Evolutionary conservation across 2,113 vertebrate species (phyloP), one percentile per base, ranked within the genome.

Genomic region (Phocoena sinus): DNA sequence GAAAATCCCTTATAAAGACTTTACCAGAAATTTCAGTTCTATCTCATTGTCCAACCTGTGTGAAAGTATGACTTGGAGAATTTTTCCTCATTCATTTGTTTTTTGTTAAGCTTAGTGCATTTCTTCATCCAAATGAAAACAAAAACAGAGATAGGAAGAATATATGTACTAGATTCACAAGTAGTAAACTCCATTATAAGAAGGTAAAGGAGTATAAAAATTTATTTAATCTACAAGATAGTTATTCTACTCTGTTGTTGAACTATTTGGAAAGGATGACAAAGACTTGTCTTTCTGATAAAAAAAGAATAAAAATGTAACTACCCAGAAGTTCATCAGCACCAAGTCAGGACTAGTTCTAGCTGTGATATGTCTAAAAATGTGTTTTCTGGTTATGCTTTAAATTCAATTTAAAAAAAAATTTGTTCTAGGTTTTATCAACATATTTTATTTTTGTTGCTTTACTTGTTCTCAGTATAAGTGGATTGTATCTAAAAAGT

Each of bases 381-480:
- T 6, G 20, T 23, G 15, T 44, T 91, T 81, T 77, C 47, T 91
- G 3, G 4, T 77, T 68, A 47, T 47, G 47, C 20, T 85, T 90
- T 86, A 74, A 63, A 93, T 83, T 86, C 41, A 53, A 17, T 79
- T 68, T 33, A 36, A 89, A 95, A 67, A 79, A 79, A 31, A 56
- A 44, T 88, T 94, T 93, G 38, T 93, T 80, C 36, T 82, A 44
- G 33, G 73, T 31, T 92, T 93, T 96, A 56, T 62, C 28, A 92
- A 67, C 3, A 26, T 41, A 62, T n/a, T 82, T 93, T 41, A 85
- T 44, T 81, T 94, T 62, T 76, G 50, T 58, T 80, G 28, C 9
- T 56, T 79, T 62, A 44, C 36, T 81, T 95, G 6, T 74, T 94
- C 20, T 73, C 6, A 82, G 14, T 77, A 21, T n/a, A 65, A 74